These are phyloP conservation scores for Luscinia megarhynchos DNA, from an alignment of 2,797 vertebrate species.

Conservation along the genomic window DNA sequence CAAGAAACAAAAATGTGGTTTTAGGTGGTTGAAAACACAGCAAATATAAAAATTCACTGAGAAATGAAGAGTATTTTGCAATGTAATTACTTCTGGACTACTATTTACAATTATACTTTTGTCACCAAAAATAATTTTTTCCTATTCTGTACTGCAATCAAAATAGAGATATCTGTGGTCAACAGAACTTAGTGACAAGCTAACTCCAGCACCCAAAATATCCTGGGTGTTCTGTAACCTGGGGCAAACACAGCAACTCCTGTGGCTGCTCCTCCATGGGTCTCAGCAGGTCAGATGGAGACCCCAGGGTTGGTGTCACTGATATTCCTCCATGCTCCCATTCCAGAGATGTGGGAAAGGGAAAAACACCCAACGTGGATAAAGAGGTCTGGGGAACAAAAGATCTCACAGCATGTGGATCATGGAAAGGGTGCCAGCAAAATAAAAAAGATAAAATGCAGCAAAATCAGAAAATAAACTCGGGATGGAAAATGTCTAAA, in stretches of 20 bases:
- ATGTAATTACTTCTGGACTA: not conserved
- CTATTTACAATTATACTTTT: not conserved
- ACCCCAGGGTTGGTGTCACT: fast-evolving
- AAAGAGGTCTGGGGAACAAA: not conserved
- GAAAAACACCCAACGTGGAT: not conserved
- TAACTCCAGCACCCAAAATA: not conserved
- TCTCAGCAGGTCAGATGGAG: not conserved
- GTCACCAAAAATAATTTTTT: not conserved
- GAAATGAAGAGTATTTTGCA: not conserved
- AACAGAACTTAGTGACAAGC: not conserved
- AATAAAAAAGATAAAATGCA: not conserved
- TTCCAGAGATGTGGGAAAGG: not conserved
- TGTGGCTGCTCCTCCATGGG: not conserved
- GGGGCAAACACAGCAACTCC: not conserved
- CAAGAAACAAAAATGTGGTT: not conserved
- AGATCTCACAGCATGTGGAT: not conserved
- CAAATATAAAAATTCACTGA: not conserved
- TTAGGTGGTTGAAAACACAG: not conserved
- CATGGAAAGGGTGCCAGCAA: not conserved
- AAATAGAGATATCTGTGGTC: not conserved
- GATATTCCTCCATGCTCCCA: not conserved
- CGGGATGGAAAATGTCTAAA: not conserved
- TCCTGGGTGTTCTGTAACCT: not conserved
- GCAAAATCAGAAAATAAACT: not conserved
- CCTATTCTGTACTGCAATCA: not conserved